Evolutionary conservation across 2,888 invertebrate genomes (phyloP).

Genomic region (Allygus modestus): DNA sequence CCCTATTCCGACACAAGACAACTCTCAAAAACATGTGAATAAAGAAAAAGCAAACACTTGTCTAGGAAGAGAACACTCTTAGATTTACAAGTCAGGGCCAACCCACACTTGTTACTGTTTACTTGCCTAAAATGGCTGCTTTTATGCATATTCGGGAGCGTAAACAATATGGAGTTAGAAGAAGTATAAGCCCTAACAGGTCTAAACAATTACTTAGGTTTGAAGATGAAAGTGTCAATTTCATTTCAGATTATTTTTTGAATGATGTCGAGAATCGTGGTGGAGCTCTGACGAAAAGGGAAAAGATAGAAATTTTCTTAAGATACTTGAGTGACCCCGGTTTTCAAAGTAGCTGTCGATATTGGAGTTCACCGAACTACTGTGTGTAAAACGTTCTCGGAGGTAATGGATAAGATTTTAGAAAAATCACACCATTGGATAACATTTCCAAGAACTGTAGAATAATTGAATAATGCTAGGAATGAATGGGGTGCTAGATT

Average conservation of each 20-base stretch:
- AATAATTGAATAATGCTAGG: slow-evolving; percentile 43
- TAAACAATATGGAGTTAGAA: too few species aligned
- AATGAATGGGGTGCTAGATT: slow-evolving; percentile 35
- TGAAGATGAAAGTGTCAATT: too few species aligned
- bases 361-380: slow-evolving; percentile 44
- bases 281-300: slow-evolving; percentile 32
- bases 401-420: slow-evolving; percentile 42
- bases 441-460: slow-evolving; percentile 55
- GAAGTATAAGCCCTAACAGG: slow-evolving; percentile 49
- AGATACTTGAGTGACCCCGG: slow-evolving; percentile 54
- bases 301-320: slow-evolving; percentile 54
- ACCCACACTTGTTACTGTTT: neutral
- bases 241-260: slow-evolving; percentile 21
- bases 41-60: neutral
- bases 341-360: slow-evolving; percentile 52
- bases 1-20: too few species aligned
- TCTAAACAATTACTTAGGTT: slow-evolving; percentile 40
- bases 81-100: neutral
- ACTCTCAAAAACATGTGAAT: too few species aligned
- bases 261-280: slow-evolving; percentile 40
- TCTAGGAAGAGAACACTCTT: neutral
- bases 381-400: slow-evolving; percentile 41
- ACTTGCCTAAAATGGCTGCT: slow-evolving; percentile 1
- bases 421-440: slow-evolving; percentile 52
- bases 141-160: neutral